Conservation (phyloP, 2,113 vertebrate species). For the Camelus bactrianus region DNA sequence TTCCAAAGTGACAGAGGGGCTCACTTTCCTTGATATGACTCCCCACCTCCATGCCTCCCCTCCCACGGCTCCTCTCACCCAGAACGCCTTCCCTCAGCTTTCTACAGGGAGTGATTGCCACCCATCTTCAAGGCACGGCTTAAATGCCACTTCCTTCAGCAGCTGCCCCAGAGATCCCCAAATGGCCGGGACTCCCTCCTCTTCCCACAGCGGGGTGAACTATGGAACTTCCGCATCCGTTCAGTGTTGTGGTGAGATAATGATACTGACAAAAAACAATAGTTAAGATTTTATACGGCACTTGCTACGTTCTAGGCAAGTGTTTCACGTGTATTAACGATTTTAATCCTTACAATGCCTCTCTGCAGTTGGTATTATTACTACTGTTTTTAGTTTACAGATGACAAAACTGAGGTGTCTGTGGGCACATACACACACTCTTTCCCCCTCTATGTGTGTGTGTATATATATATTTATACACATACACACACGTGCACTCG, state of each 20-base stretch:
- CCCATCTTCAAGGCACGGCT: not conserved
- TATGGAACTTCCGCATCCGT: not conserved
- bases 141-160: not conserved
- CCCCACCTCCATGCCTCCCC: not conserved
- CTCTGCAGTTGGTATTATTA: not conserved
- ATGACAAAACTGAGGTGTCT: not conserved
- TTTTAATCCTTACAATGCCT: not conserved
- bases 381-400: not conserved
- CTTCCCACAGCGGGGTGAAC: not conserved
- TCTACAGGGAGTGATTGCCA: not conserved
- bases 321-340: not conserved
- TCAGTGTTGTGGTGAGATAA: not conserved
- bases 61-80: not conserved
- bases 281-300: not conserved
- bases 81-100: rapidly evolving
- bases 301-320: not conserved
- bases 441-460: not conserved
- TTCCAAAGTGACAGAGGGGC: not conserved
- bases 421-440: not conserved
- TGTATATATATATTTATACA: not conserved
- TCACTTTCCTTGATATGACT: rapidly evolving
- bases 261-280: not conserved
- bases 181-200: not conserved
- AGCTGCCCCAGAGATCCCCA: not conserved
- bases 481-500: not conserved